A percentile compares a stretch with the other conserved stretches of the same genome.
These are phyloP conservation scores for Parelbella ahira DNA, from an alignment of 2,888 invertebrate genomes.

Conservation along the genomic window DNA sequence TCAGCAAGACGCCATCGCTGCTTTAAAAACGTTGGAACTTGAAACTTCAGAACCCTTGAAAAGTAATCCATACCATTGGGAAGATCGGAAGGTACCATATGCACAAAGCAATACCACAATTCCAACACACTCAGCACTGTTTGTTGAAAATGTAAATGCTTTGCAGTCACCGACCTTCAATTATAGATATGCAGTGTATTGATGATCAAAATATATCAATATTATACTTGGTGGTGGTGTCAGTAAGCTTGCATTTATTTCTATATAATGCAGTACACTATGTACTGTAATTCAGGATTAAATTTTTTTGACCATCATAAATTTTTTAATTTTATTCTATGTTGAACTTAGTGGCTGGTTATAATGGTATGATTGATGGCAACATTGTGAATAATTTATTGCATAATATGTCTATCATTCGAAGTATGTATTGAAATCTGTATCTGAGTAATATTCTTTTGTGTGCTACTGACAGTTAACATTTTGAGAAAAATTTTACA, in stretches of 20 bases:
- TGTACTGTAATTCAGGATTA: no score
- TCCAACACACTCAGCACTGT: constrained; percentile 56
- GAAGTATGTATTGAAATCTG: no score
- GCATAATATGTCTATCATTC: no score
- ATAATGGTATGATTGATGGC: no score
- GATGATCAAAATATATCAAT: constrained; percentile 15
- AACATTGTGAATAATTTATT: no score
- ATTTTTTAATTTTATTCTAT: no score
- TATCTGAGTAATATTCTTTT: no score
- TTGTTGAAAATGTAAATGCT: constrained; percentile 56
- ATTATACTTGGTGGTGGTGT: constrained; percentile 23
- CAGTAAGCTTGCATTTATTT: constrained; percentile 14
- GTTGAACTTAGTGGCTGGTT: no score
- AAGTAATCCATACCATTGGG: constrained; percentile 41
- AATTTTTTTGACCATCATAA: no score
- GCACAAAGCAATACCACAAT: constrained; percentile 41
- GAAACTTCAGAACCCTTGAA: constrained; percentile 40
- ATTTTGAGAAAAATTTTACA: no score
- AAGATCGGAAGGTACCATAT: constrained; percentile 38
- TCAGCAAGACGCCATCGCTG: constrained; percentile 78
- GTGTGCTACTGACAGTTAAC: no score
- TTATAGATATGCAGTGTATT: constrained; percentile 45
- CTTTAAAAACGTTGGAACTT: constrained; percentile 60
- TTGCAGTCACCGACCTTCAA: constrained; percentile 33
- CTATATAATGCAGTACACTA: no score